A percentile compares a stretch with the other conserved stretches of the same genome.
phyloP scores from a whole-genome alignment of 2,888 invertebrate species.

The Ashinkailepas kermadecensis region DNA sequence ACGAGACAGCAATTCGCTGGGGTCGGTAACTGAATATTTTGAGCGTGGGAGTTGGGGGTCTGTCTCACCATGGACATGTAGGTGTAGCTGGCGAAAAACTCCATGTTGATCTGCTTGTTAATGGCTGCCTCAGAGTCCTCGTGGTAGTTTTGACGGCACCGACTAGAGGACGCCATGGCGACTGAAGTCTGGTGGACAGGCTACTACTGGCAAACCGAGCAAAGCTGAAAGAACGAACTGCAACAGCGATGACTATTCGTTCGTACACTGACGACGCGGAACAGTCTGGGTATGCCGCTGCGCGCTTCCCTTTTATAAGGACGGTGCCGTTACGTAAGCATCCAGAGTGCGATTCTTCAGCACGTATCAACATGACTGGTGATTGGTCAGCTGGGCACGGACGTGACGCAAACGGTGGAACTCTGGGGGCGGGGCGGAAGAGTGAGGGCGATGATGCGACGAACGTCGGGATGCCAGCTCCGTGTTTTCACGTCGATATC shows the following conservation, averaged over 20 bases:
- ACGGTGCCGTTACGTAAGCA: neutral
- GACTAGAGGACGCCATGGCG: constrained; percentile 38
- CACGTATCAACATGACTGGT: neutral
- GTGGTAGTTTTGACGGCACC: constrained; percentile 40
- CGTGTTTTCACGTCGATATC: too few relatives aligned
- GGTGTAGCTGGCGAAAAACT: constrained; percentile 42
- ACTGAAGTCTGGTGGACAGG: neutral
- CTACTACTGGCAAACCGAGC: neutral
- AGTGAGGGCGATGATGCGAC: too few relatives aligned
- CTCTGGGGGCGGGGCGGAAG: too few relatives aligned
- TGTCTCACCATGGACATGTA: constrained; percentile 44
- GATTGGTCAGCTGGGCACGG: neutral
- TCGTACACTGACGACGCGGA: constrained; percentile 38
- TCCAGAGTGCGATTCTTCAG: neutral
- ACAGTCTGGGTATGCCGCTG: constrained; percentile 28
- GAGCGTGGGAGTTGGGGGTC: too few relatives aligned
- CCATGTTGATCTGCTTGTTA: constrained; percentile 40
- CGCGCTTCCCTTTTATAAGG: neutral
- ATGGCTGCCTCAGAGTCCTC: constrained; percentile 37
- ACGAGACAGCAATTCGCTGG: too few relatives aligned
- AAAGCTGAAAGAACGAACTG: neutral
- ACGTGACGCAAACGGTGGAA: too few relatives aligned
- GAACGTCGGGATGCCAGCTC: too few relatives aligned
- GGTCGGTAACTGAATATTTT: too few relatives aligned
- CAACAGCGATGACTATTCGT: constrained; percentile 30